Evolutionary conservation across 1,140 invertebrate species (phyloP), one percentile per base, ranked within the genome.

Genomic region (Formica selysi): DNA sequence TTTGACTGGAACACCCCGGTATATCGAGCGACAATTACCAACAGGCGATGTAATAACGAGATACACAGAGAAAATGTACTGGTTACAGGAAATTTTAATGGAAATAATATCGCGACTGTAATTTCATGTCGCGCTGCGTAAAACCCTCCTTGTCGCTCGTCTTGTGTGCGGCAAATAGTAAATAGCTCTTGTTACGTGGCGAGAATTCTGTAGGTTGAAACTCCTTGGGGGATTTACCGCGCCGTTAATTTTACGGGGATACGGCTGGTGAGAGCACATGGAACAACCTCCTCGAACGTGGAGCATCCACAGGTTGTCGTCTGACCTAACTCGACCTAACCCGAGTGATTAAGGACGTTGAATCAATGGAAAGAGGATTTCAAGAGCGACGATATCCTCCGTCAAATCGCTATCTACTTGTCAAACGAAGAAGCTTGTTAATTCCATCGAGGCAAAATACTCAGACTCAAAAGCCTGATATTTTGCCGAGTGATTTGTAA

Each of bases 241-340:
- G 26, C 68, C 79, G 79, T 83, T 83, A 83, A 83, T 83, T 83
- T 83, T 83, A 83, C 79, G 79, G 79, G 79, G 51, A 57, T 73
- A 73, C 44, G 22, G 16, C 19, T 71, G 65, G 48, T 68, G 67
- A 71, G 79, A 44, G 38, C 79, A 71, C 67, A 61, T 44, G 61
- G 79, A 73, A 85, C 86, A 85, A 87, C 41, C 73, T 68, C 64
- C 74, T 87, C 65, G 84, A 85, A 84, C 65, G 64, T 68, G 32
- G 51, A 85, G 73, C 71, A 85, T 87, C 86, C 67, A 86, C 78
- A 87, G 84, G 86, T 87, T 87, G 84, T 87, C 86, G 74, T 79
- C 65, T 71, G 83, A 70, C 68, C 74, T 62, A 73, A 85, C 71
- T 54, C 61, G 57, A 74, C 78, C 48, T 76, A 70, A 44, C 73